phyloP scores from a whole-genome alignment of 1,140 invertebrate species.

The Triops cancriformis region DNA sequence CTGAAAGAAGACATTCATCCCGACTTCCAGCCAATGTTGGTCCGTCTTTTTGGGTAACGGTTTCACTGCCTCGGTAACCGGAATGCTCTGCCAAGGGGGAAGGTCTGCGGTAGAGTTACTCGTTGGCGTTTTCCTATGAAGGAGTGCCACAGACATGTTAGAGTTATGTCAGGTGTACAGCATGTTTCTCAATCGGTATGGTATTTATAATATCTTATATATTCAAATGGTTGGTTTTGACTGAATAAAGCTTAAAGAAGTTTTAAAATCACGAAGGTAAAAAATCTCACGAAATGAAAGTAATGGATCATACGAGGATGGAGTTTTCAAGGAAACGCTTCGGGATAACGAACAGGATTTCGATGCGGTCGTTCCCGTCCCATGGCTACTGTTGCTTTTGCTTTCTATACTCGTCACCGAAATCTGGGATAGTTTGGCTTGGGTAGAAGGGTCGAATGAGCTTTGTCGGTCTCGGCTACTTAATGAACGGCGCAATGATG shows the following conservation, averaged over 20 bases:
- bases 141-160: no score
- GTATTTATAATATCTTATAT: background rate
- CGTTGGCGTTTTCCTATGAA: background rate
- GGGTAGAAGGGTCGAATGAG: background rate
- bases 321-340: background rate
- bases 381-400: background rate
- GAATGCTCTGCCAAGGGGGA: conserved; percentile 27
- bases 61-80: conserved; percentile 16
- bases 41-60: conserved; percentile 29
- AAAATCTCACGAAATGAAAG: background rate
- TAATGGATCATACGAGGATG: background rate
- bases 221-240: background rate
- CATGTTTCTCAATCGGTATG: background rate
- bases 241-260: background rate
- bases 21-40: conserved; percentile 32
- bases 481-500: background rate
- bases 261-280: background rate
- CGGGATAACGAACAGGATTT: background rate
- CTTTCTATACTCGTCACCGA: background rate
- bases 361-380: background rate
- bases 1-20: conserved; percentile 35
- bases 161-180: no score
- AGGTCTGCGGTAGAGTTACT: background rate
- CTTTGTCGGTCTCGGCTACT: background rate
- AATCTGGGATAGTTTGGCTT: background rate